Percentiles rank a stretch among this genome's conserved stretches.
Conservation (phyloP, 2,113 vertebrate genomes). For the Pseudorasbora parva region DNA sequence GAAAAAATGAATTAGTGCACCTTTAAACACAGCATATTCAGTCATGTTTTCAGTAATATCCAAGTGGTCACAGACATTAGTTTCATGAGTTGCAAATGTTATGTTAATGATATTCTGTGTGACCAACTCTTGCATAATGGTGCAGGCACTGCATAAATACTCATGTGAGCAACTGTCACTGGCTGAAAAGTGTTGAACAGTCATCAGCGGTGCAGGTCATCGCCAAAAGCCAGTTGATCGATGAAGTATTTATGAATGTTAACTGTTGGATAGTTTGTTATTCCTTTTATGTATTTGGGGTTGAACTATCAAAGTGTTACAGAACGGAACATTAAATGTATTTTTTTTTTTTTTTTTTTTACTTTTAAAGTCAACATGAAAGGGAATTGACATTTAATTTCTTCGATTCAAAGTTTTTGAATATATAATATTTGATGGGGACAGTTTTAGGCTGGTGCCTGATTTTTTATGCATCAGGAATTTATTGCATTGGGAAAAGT, state of each 20-base stretch:
- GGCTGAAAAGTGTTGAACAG: conserved; percentile 19
- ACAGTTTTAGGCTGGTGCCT: neutral
- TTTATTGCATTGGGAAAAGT: neutral
- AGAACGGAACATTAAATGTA: neutral
- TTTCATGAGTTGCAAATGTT: conserved; percentile 34
- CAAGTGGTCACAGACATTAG: neutral
- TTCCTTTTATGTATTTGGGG: conserved; percentile 42
- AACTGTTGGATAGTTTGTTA: conserved; percentile 1
- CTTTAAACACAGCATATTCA: neutral
- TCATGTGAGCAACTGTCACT: conserved; percentile 42
- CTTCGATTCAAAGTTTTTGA: neutral
- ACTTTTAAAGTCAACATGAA: conserved; percentile 11
- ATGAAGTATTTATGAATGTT: conserved; percentile 41
- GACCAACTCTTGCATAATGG: conserved; percentile 30
- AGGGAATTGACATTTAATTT: neutral
- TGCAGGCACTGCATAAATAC: conserved; percentile 39
- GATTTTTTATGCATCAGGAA: neutral
- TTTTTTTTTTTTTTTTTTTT: neutral
- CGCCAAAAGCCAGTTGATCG: conserved; percentile 29
- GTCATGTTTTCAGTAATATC: neutral
- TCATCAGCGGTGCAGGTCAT: neutral
- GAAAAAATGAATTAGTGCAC: conserved; percentile 6
- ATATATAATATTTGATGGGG: neutral
- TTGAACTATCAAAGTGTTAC: conserved; percentile 3
- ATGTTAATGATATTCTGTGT: conserved; percentile 42